phyloP scores from a whole-genome alignment of 1,140 invertebrate species.

The Drosophila bocki region DNA sequence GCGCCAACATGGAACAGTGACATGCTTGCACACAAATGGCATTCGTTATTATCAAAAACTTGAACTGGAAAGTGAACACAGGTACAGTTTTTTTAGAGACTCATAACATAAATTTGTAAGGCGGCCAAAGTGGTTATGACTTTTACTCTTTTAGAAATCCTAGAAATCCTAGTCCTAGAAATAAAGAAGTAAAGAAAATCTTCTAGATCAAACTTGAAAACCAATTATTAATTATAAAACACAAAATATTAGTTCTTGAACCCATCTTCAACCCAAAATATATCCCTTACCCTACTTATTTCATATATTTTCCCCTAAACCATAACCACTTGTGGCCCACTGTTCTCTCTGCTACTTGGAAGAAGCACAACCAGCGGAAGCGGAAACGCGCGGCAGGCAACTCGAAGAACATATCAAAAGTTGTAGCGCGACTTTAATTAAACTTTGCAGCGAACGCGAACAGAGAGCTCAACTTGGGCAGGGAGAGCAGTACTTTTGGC shows the following conservation, averaged over 20 bases:
- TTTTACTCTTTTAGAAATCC: neutral
- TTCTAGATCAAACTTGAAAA: too few species aligned
- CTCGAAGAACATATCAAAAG: constrained; percentile 81
- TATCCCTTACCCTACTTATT: neutral
- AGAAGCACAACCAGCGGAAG: constrained; percentile 54
- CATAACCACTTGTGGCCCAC: constrained; percentile 21
- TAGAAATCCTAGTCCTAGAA: too few species aligned
- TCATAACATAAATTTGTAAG: neutral
- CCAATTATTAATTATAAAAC: neutral
- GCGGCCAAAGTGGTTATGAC: neutral
- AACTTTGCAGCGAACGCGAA: constrained; percentile 65
- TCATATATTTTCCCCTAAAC: neutral
- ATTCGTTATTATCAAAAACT: constrained; percentile 14
- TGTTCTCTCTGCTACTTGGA: constrained; percentile 36
- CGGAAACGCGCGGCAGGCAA: constrained; percentile 72
- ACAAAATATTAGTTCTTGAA: neutral
- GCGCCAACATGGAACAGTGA: constrained; percentile 56
- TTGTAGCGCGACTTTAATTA: constrained; percentile 83
- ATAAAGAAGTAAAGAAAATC: too few species aligned
- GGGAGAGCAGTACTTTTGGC: constrained; percentile 71
- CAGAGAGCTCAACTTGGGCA: constrained; percentile 52
- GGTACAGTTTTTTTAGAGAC: neutral
- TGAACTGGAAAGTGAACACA: neutral
- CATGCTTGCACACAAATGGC: neutral
- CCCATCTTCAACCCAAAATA: neutral